phyloP scores from a whole-genome alignment of 2,888 invertebrate genomes.

The Ferdinandea cuprea region DNA sequence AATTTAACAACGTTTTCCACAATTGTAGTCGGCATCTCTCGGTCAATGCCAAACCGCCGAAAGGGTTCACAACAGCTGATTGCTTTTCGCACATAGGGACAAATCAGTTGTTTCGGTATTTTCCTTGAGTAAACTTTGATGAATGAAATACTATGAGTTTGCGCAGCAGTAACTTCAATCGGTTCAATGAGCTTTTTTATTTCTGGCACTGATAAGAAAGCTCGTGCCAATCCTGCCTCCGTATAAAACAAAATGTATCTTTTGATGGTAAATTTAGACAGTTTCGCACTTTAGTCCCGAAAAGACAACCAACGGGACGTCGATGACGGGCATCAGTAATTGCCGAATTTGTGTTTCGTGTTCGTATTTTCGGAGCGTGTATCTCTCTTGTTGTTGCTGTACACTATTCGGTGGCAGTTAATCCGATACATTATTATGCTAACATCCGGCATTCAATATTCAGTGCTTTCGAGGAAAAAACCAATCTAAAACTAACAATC shows the following conservation, averaged over 20 bases:
- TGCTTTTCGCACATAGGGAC: background rate
- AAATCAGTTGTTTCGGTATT: background rate
- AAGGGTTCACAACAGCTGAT: background rate
- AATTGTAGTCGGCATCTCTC: too few relatives aligned
- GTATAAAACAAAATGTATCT: conserved; percentile 37
- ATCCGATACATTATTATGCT: conserved; percentile 43
- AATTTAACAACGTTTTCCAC: too few relatives aligned
- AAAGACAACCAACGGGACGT: conserved; percentile 7
- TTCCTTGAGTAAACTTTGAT: background rate
- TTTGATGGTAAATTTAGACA: conserved; percentile 12
- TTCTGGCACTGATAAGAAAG: conserved; percentile 64
- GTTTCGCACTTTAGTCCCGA: conserved; percentile 23
- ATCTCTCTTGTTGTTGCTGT: background rate
- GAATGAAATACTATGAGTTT: conserved; percentile 46
- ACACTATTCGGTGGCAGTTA: conserved; percentile 27
- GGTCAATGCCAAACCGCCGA: background rate
- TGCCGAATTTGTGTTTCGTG: background rate
- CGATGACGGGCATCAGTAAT: too few relatives aligned
- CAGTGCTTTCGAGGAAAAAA: conserved; percentile 11
- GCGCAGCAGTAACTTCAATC: conserved; percentile 44
- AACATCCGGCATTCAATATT: conserved; percentile 44
- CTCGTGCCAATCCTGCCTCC: conserved; percentile 31
- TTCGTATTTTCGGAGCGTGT: background rate
- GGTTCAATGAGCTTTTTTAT: conserved; percentile 30
- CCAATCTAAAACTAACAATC: conserved; percentile 23